These are phyloP conservation scores for Lordiphosa collinella DNA, from an alignment of 1,140 invertebrate species.

Conservation along the genomic window DNA sequence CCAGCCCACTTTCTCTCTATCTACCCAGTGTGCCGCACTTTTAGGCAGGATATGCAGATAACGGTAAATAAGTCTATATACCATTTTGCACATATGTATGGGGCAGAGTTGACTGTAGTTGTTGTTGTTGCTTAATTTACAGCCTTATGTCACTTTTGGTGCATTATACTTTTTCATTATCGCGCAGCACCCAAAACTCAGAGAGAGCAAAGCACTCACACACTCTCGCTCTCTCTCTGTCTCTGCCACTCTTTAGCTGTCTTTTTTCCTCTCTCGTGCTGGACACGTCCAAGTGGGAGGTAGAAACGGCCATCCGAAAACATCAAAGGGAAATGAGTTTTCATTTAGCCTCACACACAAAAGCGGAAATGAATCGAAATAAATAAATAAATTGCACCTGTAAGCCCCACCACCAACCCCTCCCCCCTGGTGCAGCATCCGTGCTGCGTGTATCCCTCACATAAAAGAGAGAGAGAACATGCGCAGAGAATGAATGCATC, in stretches of 20 bases:
- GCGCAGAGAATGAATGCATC: slow-evolving; percentile 29
- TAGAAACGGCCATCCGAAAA: slow-evolving; percentile 26
- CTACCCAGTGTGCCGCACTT: background rate
- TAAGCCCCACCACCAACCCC: slow-evolving; percentile 1
- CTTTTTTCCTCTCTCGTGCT: slow-evolving; percentile 22
- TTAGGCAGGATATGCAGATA: slow-evolving; percentile 64
- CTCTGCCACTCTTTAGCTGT: slow-evolving; percentile 4
- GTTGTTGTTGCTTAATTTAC: slow-evolving; percentile 69
- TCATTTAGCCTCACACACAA: slow-evolving; percentile 68
- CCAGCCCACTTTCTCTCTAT: background rate
- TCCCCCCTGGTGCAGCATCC: slow-evolving; percentile 37
- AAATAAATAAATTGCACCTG: slow-evolving; percentile 78
- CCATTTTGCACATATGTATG: slow-evolving; percentile 5
- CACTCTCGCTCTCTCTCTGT: slow-evolving; percentile 5
- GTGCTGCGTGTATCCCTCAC: slow-evolving; percentile 5
- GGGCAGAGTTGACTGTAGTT: slow-evolving; percentile 39
- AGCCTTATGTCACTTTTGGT: slow-evolving; percentile 76
- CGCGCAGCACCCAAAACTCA: slow-evolving; percentile 47
- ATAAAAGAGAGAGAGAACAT: slow-evolving; percentile 18
- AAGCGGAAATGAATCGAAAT: slow-evolving; percentile 79
- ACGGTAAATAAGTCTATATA: slow-evolving; percentile 51
- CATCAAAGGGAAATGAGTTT: slow-evolving; percentile 79
- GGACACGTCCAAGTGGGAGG: slow-evolving; percentile 25
- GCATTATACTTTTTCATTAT: slow-evolving; percentile 78
- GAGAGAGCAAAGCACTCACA: slow-evolving; percentile 11